Percentiles rank a stretch among this genome's conserved stretches.
Conservation (phyloP, 2,797 vertebrate genomes). For the Karalla daura region DNA sequence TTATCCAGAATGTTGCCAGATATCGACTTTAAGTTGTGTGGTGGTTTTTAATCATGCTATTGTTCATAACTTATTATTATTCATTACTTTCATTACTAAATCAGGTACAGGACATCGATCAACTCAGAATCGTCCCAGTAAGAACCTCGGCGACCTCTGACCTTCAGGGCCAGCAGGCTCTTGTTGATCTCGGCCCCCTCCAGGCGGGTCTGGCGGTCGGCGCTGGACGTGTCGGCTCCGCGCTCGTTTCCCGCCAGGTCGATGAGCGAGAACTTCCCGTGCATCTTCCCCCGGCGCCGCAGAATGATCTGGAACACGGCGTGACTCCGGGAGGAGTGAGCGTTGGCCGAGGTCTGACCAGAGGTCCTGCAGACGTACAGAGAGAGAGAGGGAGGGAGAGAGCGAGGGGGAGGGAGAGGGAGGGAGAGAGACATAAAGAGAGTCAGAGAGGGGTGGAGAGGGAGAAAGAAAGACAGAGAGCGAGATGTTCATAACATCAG, state of each 20-base stretch:
- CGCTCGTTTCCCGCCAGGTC: constrained; percentile 98
- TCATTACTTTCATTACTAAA: too few species aligned
- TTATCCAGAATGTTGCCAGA: too few species aligned
- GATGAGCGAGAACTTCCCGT: constrained; percentile 98
- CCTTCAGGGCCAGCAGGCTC: constrained; percentile 98
- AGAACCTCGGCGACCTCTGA: too few species aligned
- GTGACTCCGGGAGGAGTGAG: constrained; percentile 97
- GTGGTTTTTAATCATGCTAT: too few species aligned
- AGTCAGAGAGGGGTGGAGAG: too few species aligned
- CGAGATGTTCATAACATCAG: too few species aligned
- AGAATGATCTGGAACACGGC: constrained; percentile 99
- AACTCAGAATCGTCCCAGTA: too few species aligned
- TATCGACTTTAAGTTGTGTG: too few species aligned
- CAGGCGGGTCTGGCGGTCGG: constrained; percentile 94
- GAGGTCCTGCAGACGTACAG: constrained; percentile 86
- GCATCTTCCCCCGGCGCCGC: constrained; percentile 93
- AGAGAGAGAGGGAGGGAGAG: too few species aligned
- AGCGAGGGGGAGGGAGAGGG: neutral
- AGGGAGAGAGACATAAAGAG: rapidly evolving
- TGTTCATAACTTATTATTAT: too few species aligned
- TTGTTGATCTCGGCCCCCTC: constrained; percentile 99
- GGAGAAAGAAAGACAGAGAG: too few species aligned
- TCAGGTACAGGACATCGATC: too few species aligned
- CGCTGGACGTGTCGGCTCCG: constrained; percentile 96
- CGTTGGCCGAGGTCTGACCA: constrained; percentile 97